Base-by-base conservation (phyloP, 2,797 vertebrate genomes). In the Esox masquinongy region DNA sequence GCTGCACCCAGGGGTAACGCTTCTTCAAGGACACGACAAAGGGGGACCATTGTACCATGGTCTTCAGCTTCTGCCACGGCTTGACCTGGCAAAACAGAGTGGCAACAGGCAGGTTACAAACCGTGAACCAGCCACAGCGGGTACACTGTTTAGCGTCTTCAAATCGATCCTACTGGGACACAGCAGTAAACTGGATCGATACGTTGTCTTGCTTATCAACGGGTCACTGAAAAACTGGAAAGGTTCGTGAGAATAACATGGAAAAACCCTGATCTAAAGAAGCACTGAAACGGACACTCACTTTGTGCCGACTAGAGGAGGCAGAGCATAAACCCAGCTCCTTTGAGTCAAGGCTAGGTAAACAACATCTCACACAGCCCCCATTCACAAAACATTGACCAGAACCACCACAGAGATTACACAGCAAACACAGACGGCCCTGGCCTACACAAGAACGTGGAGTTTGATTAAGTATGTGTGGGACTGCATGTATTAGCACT, bases 1-100 rank as follows among this genome's bases (percentile, higher is more conserved):
- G 93, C 89, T 97, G 96, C 85, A 98, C 95, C 96, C 96, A 97
- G 0, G 96, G 95, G 83, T 95, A 95, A 72, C 91, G 93, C 78
- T 95, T 95, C 78, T 95, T 94, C 83, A 95, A 94, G 77, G 95
- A 96, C 84, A 95, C 94, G 2, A 94, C 80, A 0, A 96, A 95
- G 0, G 96, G 96, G 0, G 95, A 94, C 84, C 93, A 95, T 80
- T 96, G 95, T 78, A 97, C 94, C 92, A 96, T 93, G 1, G 92
- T 95, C 91, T 96, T 96, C 84, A 96, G 74, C 75, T 95, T 97
- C 82, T 91, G 95, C 96, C 96, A 97, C 0, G 95, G 88, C 79
- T 94, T 96, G 75, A 88, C 93, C 96, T 97, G 83, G 43, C 61
- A 70, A 77, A 78, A 70, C 17, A 76, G 43, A 74, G 26, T 8